Percentiles rank a stretch among this genome's conserved stretches.
phyloP scores from a whole-genome alignment of 2,888 invertebrate species.

The Xanthia icteritia region DNA sequence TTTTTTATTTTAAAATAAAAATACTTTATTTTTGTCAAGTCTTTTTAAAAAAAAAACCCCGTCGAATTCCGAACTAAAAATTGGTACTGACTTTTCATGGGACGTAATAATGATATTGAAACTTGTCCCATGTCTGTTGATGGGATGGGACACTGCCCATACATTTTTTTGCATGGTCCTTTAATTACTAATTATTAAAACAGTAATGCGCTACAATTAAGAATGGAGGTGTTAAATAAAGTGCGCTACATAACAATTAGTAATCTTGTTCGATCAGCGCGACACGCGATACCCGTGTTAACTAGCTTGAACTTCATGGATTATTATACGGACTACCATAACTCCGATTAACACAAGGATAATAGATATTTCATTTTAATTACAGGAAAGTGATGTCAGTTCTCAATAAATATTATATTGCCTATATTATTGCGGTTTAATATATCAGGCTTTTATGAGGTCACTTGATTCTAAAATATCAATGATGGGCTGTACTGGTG shows the following conservation, averaged over 20 bases:
- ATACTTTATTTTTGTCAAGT: too few relatives aligned
- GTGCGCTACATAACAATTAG: conserved; percentile 48
- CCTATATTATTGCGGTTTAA: neutral
- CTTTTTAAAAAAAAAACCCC: too few relatives aligned
- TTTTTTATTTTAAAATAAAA: too few relatives aligned
- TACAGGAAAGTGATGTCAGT: neutral
- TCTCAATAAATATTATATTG: neutral
- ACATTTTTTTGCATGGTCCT: too few relatives aligned
- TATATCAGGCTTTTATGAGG: neutral
- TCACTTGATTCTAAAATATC: neutral
- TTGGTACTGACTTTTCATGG: too few relatives aligned
- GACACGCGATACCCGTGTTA: conserved; percentile 50
- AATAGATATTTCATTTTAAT: conserved; percentile 5
- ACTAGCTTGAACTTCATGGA: conserved; percentile 10
- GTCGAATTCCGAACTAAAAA: too few relatives aligned
- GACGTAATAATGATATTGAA: too few relatives aligned
- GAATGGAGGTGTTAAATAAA: conserved; percentile 37
- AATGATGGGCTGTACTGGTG: too few relatives aligned
- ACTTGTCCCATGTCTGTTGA: too few relatives aligned
- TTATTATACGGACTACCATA: conserved; percentile 13
- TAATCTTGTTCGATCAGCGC: conserved; percentile 48
- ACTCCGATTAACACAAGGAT: conserved; percentile 13
- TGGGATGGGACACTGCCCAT: too few relatives aligned
- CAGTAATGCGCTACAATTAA: conserved; percentile 16
- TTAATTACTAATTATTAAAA: conserved; percentile 4